Conservation (phyloP, 2,888 invertebrate genomes). For the Strigamia maritima region DNA sequence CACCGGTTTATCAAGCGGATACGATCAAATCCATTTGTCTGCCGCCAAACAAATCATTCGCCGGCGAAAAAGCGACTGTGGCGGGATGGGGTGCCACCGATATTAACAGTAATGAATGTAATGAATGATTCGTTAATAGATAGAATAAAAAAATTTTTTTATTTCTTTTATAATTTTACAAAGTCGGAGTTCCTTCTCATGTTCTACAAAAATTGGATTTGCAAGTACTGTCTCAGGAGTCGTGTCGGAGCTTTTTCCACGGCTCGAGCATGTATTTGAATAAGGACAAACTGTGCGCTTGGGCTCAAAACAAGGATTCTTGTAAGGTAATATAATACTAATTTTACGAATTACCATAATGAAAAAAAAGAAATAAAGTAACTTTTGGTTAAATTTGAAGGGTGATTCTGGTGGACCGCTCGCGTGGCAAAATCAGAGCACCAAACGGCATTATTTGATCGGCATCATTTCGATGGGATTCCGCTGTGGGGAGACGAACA, state of each 20-base stretch:
- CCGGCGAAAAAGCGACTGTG: not conserved
- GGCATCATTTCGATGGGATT: constrained; percentile 61
- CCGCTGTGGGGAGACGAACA: constrained; percentile 56
- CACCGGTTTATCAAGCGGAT: too few relatives aligned
- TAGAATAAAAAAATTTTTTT: not conserved
- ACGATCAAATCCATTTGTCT: not conserved
- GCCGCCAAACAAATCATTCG: not conserved
- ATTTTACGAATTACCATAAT: too few relatives aligned
- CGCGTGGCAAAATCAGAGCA: constrained; percentile 56
- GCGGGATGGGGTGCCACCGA: not conserved
- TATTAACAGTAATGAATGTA: not conserved
- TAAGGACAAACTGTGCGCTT: constrained; percentile 57
- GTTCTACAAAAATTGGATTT: not conserved
- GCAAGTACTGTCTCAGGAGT: not conserved
- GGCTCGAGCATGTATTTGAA: not conserved
- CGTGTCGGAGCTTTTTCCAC: not conserved
- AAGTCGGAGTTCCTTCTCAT: not conserved
- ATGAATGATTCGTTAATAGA: not conserved
- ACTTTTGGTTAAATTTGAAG: not conserved
- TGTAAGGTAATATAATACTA: constrained; percentile 64
- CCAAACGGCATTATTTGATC: constrained; percentile 52
- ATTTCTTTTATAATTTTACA: not conserved
- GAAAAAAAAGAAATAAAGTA: too few relatives aligned
- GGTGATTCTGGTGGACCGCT: constrained; percentile 62
- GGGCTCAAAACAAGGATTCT: constrained; percentile 57